Base-by-base conservation (phyloP, 2,113 vertebrate species). In the Hylia prasina region DNA sequence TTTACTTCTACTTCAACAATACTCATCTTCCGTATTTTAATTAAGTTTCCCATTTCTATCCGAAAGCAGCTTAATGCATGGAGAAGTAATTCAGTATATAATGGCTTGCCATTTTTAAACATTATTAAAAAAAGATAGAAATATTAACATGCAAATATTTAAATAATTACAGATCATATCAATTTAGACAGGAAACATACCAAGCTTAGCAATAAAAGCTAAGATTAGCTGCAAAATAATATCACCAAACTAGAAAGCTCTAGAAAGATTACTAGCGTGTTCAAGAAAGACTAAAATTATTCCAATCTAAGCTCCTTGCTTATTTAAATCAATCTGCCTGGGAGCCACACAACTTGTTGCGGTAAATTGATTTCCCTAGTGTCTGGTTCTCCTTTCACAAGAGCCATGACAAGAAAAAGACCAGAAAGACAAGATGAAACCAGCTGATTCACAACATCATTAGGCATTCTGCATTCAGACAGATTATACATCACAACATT, bases 91-190 rank as follows among this genome's bases (percentile, higher is more conserved):
- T 90, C 68, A 44, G 39, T 10, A 80, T 85, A 92, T 92, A 85
- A 94, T 20, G 47, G 53, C 60, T 70, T 86, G 42, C 68, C 82
- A 77, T 88, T 93, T 94, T 90, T 73, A 86, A 95, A 88, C 24
- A 72, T 90, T 95, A 94, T 93, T 94, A 31, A 80, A 94, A 92
- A 91, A 93, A 92, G 73, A 93, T 3, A 85, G 63, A 92, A 97
- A 95, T 30, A 77, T 90, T 92, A 95, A 95, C 86, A 96, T 93
- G 92, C 76, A 90, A 86, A 47, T 64, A 89, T 88, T 96, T 93
- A 95, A 96, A 95, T 94, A 92, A 95, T 94, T 94, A 95, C 90
- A 90, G 86, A 92, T 92, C 58, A 25, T 86, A 95, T 90, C 90
- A 81, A 89, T 77, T 77, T 69, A 89, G 76, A 80, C 63, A 94